Conservation (phyloP, 2,888 invertebrate species). For the Leptinotarsa peninsularis region DNA sequence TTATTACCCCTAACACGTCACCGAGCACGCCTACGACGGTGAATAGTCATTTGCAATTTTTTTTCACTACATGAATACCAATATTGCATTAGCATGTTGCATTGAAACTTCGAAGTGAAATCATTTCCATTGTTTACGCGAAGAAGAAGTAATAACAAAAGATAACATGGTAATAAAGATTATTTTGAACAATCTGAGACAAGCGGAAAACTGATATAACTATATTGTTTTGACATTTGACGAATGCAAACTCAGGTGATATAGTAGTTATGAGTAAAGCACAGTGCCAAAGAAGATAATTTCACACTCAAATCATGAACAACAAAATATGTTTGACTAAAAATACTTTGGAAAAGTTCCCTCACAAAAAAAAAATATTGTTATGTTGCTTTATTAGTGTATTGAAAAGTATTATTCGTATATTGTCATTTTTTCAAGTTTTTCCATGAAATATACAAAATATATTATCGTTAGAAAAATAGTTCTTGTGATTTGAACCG, state of each 20-base stretch:
- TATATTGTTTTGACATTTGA: background rate
- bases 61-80: background rate
- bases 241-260: background rate
- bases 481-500: too few species aligned
- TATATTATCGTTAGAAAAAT: too few species aligned
- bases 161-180: background rate
- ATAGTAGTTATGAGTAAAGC: background rate
- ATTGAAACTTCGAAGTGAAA: background rate
- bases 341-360: too few species aligned
- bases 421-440: too few species aligned
- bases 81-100: background rate
- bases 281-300: background rate
- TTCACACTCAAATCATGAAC: too few species aligned
- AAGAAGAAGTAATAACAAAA: background rate
- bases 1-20: background rate
- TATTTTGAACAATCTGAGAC: background rate
- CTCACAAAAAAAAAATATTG: too few species aligned
- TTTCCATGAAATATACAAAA: too few species aligned
- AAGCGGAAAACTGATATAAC: background rate
- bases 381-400: too few species aligned
- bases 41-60: background rate
- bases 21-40: background rate
- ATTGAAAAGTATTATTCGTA: too few species aligned
- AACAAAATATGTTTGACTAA: too few species aligned
- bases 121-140: background rate